phyloP scores from a whole-genome alignment of 2,113 vertebrate species.

The Gnathonemus echidnorhynchus region DNA sequence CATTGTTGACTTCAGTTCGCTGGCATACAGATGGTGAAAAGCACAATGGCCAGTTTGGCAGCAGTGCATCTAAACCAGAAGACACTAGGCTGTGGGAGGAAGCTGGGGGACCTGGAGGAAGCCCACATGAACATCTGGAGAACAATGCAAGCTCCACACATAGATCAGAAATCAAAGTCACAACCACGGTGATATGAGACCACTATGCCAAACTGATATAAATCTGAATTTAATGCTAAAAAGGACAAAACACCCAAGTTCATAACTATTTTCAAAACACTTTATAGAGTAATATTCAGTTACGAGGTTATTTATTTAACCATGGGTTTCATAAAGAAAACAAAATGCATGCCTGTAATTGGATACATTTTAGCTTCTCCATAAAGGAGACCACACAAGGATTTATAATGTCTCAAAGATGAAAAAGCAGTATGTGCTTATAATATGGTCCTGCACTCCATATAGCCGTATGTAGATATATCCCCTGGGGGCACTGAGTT shows the following conservation, averaged over 20 bases:
- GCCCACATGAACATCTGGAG: background rate
- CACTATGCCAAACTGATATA: background rate
- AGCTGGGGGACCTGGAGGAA: background rate
- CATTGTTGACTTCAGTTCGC: background rate
- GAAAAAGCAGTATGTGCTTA: constrained; percentile 4
- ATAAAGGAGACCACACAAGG: background rate
- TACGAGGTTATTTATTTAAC: background rate
- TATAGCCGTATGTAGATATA: background rate
- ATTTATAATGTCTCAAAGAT: background rate
- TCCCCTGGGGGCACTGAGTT: background rate
- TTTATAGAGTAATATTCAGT: background rate
- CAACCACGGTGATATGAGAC: background rate
- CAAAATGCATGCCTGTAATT: background rate
- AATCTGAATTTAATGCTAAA: background rate
- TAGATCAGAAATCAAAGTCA: background rate
- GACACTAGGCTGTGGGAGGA: background rate
- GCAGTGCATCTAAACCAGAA: background rate
- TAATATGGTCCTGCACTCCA: background rate
- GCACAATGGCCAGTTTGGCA: background rate
- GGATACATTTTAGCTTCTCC: background rate
- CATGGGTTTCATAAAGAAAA: background rate
- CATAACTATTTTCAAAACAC: background rate
- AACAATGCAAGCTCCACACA: background rate
- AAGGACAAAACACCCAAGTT: background rate
- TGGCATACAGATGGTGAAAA: no score